phyloP scores from a whole-genome alignment of 2,888 invertebrate genomes.

The Mesoligia furuncula region DNA sequence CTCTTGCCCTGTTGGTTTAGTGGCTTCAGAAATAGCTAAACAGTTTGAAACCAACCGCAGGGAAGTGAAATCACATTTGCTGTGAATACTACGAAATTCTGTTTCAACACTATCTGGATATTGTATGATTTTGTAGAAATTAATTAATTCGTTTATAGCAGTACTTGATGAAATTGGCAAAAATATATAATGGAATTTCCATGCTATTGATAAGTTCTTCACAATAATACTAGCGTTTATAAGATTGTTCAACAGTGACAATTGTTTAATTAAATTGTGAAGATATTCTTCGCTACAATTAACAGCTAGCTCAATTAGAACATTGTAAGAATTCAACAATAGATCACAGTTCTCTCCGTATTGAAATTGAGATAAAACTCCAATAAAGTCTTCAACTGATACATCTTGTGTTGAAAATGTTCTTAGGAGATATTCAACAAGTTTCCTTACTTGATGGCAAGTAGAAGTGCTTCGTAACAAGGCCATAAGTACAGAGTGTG shows the following conservation, averaged over 20 bases:
- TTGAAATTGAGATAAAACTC: conserved; percentile 75
- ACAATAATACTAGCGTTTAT: conserved; percentile 80
- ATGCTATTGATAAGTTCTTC: conserved; percentile 83
- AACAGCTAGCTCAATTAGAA: conserved; percentile 78
- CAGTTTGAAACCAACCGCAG: conserved; percentile 78
- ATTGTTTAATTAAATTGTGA: conserved; percentile 77
- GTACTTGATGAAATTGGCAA: conserved; percentile 83
- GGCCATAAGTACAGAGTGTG: conserved; percentile 72
- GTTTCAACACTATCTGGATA: conserved; percentile 48
- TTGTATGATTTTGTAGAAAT: conserved; percentile 71
- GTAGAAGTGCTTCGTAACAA: conserved; percentile 80
- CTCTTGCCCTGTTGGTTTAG: conserved; percentile 20
- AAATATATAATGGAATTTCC: conserved; percentile 87
- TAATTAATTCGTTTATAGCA: conserved; percentile 81
- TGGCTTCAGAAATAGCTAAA: conserved; percentile 60
- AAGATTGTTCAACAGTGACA: conserved; percentile 80
- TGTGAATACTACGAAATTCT: conserved; percentile 65
- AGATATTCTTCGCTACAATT: conserved; percentile 83
- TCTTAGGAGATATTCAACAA: conserved; percentile 79
- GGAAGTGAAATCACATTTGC: conserved; percentile 81
- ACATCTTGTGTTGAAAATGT: conserved; percentile 56
- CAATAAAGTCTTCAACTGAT: conserved; percentile 62
- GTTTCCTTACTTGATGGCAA: conserved; percentile 76
- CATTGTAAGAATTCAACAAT: conserved; percentile 76
- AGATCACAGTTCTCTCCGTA: conserved; percentile 78